These are phyloP conservation scores for Gastrophryne carolinensis DNA, from an alignment of 2,797 vertebrate species.

Conservation along the genomic window DNA sequence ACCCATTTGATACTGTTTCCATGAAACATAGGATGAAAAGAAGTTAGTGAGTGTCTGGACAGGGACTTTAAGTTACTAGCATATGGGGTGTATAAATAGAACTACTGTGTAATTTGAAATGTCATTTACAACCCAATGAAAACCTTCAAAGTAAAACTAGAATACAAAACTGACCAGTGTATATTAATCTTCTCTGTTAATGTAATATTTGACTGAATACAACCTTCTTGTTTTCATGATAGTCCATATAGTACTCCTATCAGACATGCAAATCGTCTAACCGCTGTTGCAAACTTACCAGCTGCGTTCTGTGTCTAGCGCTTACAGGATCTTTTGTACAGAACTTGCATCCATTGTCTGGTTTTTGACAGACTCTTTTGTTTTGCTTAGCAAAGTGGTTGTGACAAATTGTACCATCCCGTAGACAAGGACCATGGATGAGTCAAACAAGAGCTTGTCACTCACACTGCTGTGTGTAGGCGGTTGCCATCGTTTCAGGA, in stretches of 20 bases:
- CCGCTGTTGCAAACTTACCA: not conserved
- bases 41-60: no score
- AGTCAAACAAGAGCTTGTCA: slow-evolving; percentile 57
- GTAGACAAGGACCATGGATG: slow-evolving; percentile 53
- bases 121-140: no score
- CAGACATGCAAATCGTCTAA: not conserved
- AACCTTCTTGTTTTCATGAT: no score
- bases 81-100: no score
- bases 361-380: slow-evolving; percentile 59
- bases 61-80: no score
- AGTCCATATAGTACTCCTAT: not conserved
- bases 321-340: slow-evolving; percentile 35
- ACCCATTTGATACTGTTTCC: no score
- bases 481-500: slow-evolving; percentile 12
- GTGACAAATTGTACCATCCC: slow-evolving; percentile 44
- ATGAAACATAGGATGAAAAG: no score
- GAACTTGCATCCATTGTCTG: slow-evolving; percentile 53
- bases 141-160: no score
- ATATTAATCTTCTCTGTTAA: no score
- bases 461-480: slow-evolving; percentile 48
- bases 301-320: not conserved
- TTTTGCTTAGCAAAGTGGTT: slow-evolving; percentile 55
- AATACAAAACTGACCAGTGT: no score
- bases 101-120: no score
- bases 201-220: no score